Evolutionary conservation across 2,797 vertebrate genomes (phyloP).

Genomic region (Macropodus opercularis): DNA sequence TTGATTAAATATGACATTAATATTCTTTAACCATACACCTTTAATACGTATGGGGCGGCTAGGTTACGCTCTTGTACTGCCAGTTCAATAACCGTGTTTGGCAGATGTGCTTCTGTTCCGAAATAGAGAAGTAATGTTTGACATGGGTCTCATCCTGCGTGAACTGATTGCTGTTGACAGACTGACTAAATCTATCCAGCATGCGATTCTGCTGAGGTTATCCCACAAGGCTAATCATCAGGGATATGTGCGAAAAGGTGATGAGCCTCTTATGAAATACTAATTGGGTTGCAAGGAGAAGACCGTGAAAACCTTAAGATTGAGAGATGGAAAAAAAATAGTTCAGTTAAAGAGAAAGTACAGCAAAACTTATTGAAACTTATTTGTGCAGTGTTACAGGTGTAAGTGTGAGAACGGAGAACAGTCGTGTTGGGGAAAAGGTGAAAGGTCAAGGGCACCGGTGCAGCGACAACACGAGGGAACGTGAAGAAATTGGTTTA

Average conservation of each 20-base stretch:
- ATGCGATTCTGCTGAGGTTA: slow-evolving; percentile 78
- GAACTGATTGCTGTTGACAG: slow-evolving; percentile 83
- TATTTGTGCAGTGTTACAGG: slow-evolving; percentile 9
- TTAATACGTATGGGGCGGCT: slow-evolving; percentile 73
- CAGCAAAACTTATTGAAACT: slow-evolving; percentile 3
- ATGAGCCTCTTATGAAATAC: slow-evolving; percentile 79
- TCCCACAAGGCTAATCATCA: slow-evolving; percentile 79
- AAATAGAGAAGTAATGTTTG: slow-evolving; percentile 80
- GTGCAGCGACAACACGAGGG: slow-evolving; percentile 32
- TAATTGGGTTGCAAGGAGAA: slow-evolving; percentile 73
- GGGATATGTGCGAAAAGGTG: slow-evolving; percentile 81
- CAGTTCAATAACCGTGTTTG: slow-evolving; percentile 79
- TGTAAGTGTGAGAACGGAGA: slow-evolving; percentile 20
- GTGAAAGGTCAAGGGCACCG: slow-evolving; percentile 38
- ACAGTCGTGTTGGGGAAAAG: slow-evolving; percentile 9
- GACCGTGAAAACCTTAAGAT: slow-evolving; percentile 61
- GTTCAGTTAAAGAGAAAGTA: slow-evolving; percentile 25
- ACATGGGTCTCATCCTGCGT: slow-evolving; percentile 78
- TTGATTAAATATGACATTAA: slow-evolving; percentile 85
- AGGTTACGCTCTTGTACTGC: slow-evolving; percentile 72
- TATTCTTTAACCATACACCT: slow-evolving; percentile 81
- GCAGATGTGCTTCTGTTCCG: slow-evolving; percentile 72
- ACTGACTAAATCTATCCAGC: slow-evolving; percentile 81
- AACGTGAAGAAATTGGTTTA: slow-evolving; percentile 57
- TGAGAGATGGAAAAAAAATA: slow-evolving; percentile 33